Conservation (phyloP, 1,140 invertebrate genomes). For the Druon quercuslanigerum region DNA sequence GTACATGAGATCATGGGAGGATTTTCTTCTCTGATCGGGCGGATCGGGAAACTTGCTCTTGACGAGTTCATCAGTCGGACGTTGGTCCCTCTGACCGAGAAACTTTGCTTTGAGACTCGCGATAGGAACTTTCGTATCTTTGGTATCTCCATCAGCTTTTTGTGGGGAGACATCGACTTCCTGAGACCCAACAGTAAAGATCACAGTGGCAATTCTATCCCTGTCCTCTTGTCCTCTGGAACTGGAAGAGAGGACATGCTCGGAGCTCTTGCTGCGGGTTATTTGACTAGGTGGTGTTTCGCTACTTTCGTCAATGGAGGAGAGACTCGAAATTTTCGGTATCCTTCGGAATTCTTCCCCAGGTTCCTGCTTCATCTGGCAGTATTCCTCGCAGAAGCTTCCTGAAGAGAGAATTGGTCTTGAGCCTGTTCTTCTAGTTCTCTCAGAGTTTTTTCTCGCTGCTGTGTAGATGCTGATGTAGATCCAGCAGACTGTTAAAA, state of each 20-base stretch:
- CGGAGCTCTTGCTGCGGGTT: constrained; percentile 51
- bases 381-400: constrained; percentile 67
- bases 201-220: constrained; percentile 43
- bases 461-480: constrained; percentile 84
- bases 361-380: constrained; percentile 52
- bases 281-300: constrained; percentile 67
- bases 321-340: constrained; percentile 71
- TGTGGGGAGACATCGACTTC: constrained; percentile 43
- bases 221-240: constrained; percentile 32
- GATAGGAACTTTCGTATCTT: constrained; percentile 61
- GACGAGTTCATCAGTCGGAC: constrained; percentile 37
- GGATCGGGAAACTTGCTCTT: constrained; percentile 52
- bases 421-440: constrained; percentile 81
- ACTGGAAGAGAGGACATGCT: constrained; percentile 19
- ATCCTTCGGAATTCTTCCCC: constrained; percentile 64
- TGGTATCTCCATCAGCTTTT: constrained; percentile 35
- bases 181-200: constrained; percentile 67
- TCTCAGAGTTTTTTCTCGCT: constrained; percentile 82
- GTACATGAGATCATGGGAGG: constrained; percentile 63
- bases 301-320: constrained; percentile 72
- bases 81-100: constrained; percentile 52
- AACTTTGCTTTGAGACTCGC: constrained; percentile 54
- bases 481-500: constrained; percentile 82
- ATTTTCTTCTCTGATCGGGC: constrained; percentile 50
- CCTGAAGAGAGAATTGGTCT: constrained; percentile 73